Conservation (phyloP, 2,888 invertebrate genomes). For the Thymelicus acteon region DNA sequence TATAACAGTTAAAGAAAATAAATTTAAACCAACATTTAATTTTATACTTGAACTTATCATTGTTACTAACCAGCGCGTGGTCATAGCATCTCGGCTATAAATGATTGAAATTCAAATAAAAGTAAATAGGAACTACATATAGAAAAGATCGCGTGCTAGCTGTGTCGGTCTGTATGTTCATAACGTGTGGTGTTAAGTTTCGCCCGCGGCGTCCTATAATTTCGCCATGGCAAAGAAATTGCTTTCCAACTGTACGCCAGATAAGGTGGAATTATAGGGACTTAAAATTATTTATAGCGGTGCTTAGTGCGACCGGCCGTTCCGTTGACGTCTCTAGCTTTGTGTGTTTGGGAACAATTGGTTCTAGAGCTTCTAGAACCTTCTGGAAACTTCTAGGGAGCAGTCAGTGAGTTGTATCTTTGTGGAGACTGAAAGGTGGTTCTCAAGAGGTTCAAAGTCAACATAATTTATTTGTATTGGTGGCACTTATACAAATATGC, state of each 20-base stretch:
- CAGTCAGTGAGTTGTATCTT: too few relatives aligned
- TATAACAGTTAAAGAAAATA: too few relatives aligned
- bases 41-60: too few relatives aligned
- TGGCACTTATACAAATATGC: too few relatives aligned
- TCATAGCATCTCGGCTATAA: not conserved
- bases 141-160: constrained; percentile 17
- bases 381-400: too few relatives aligned
- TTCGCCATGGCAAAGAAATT: constrained; percentile 65
- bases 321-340: constrained; percentile 3
- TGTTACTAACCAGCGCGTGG: not conserved
- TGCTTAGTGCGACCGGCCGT: constrained; percentile 37
- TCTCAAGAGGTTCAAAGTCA: too few relatives aligned
- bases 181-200: constrained; percentile 56
- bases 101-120: constrained; percentile 5
- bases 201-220: constrained; percentile 59
- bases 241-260: constrained; percentile 53
- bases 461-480: too few relatives aligned
- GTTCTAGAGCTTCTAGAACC: not conserved
- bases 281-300: constrained; percentile 54
- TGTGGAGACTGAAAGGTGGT: too few relatives aligned
- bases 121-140: constrained; percentile 14
- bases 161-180: constrained; percentile 45
- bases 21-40: too few relatives aligned
- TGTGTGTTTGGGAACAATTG: constrained; percentile 1
- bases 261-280: constrained; percentile 64